Conservation (phyloP, 2,113 vertebrate genomes). For the Hippolais icterina region DNA sequence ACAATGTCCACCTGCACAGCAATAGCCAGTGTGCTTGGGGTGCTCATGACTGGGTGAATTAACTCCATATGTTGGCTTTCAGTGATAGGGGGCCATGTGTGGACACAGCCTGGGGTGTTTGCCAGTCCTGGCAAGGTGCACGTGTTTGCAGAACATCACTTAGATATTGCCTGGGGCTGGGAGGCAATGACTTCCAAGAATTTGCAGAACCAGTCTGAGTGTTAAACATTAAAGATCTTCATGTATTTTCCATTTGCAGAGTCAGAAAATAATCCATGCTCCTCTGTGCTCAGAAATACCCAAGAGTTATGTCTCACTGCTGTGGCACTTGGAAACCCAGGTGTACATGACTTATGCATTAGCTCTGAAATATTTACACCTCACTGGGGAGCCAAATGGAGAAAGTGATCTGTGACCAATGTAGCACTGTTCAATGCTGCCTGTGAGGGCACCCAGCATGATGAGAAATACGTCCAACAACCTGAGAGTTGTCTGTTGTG, state of each 20-base stretch:
- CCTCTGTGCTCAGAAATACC: conserved; percentile 7
- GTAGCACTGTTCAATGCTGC: not conserved
- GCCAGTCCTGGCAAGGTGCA: not conserved
- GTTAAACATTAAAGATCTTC: not conserved
- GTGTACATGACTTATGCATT: conserved; percentile 57
- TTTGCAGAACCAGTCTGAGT: not conserved
- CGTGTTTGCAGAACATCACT: not conserved
- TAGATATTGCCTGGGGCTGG: not conserved
- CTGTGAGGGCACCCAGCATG: not conserved
- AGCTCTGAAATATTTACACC: conserved; percentile 51
- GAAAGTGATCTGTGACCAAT: conserved; percentile 16
- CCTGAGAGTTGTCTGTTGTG: not conserved
- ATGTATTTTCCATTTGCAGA: conserved; percentile 2
- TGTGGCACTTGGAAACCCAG: not conserved
- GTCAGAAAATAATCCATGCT: not conserved
- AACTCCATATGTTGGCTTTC: not conserved
- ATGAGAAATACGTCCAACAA: not conserved
- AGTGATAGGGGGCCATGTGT: not conserved
- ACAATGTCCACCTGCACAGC: not conserved
- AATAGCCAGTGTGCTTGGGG: not conserved
- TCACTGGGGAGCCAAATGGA: conserved; percentile 25
- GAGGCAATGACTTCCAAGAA: not conserved
- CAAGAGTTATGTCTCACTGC: not conserved
- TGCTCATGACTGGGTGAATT: not conserved
- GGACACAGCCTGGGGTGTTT: not conserved